Evolutionary conservation across 2,113 vertebrate species (phyloP).

Genomic region (Petrocephalus microphthalmus): DNA sequence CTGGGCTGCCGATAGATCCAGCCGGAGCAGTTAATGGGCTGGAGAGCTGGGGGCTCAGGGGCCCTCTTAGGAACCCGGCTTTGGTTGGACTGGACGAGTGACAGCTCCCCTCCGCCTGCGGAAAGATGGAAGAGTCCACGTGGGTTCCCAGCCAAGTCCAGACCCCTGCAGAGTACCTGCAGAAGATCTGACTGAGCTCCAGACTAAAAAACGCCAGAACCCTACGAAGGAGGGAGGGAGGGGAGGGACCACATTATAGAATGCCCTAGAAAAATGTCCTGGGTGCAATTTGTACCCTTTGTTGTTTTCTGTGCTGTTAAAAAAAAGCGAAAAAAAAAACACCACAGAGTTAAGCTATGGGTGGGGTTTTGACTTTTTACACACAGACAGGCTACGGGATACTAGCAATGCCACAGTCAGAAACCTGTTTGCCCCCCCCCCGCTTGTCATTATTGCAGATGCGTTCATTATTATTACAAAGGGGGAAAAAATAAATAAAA

Average conservation of each 20-base stretch:
- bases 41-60: slow-evolving; percentile 68
- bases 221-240: background rate
- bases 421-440: background rate
- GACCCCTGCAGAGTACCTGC: background rate
- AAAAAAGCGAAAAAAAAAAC: background rate
- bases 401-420: background rate
- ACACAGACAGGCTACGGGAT: background rate
- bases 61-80: slow-evolving; percentile 64
- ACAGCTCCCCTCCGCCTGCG: slow-evolving; percentile 69
- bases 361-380: background rate
- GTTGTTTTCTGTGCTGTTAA: background rate
- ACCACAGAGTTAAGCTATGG: background rate
- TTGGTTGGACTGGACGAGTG: slow-evolving; percentile 68
- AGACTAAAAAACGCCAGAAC: background rate
- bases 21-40: slow-evolving; percentile 76
- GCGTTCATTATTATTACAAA: background rate
- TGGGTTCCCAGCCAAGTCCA: background rate
- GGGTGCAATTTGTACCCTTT: background rate
- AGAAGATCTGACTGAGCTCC: background rate
- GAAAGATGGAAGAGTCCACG: slow-evolving; percentile 30
- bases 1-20: slow-evolving; percentile 65
- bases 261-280: background rate
- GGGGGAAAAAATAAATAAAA: background rate
- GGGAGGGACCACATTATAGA: background rate
- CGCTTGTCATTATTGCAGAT: background rate